Base-by-base conservation (phyloP, 1,140 invertebrate genomes). In the Drosophila tropicalis region DNA sequence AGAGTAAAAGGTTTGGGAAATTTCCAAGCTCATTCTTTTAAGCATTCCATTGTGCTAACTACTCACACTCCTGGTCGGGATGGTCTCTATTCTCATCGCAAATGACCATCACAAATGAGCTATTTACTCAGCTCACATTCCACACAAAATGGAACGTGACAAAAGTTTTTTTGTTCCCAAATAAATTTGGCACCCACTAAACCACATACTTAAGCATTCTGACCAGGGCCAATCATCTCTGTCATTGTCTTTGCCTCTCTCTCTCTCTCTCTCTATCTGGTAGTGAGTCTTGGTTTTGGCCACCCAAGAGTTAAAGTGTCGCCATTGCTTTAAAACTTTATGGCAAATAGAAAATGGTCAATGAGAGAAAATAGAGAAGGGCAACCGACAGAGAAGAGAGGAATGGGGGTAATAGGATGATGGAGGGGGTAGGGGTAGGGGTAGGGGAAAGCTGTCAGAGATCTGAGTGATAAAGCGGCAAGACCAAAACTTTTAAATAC, bases 171-270 rank as follows among this genome's bases (percentile, higher is more conserved):
- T 15, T 15, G 5, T 44, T 15, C 40, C 12, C 13, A 12, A n/a
- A 41, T 29, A n/a, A 41, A 17, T 76, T 79, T 77, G 74, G 65
- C 82, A 85, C 82, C 76, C 71, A 82, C 70, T 85, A 86, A 85
- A 68, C 79, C 79, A 71, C 79, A 72, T 71, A 78, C 69, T 77
- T 85, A 69, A 63, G 57, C 66, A 70, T 76, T 63, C 60, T 64
- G 78, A 81, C 82, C 79, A 66, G 65, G 57, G 81, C 69, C 76
- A 76, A 76, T 76, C 73, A 76, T 70, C 61, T 64, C 67, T 67
- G 47, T 47, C 70, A 34, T 51, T 51, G 44, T 51, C 76, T 44
- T 29, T 47, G 9, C 4, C 25, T 25, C 25, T 3, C 25, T 25
- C 19, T 22, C 19, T 22, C 19, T 22, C 19, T 22, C 19, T 22